Base-by-base conservation (phyloP, 1,140 invertebrate genomes). In the Heliconius hewitsoni region DNA sequence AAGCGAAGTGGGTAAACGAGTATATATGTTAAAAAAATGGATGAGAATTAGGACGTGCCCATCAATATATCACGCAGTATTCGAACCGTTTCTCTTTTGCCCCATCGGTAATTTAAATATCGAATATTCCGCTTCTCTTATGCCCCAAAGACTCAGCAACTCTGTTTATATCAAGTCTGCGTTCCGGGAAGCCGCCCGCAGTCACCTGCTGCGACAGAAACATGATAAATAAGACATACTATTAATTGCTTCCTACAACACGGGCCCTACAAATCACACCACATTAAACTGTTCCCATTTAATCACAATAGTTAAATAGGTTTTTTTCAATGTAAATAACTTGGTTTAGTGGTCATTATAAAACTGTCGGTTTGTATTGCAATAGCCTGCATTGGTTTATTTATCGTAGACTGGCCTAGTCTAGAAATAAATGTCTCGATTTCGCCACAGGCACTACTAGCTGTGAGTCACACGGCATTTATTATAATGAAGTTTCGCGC, bases 191-290 rank as follows among this genome's bases (percentile, higher is more conserved):
- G 83, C 79, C 85, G 82, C 83, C 87, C 77, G 82, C 85, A 86
- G 86, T 89, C 90, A 93, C 91, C 91, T 90, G 91, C 90, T 90
- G 90, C 74, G 89, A 82, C 85, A 87, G 87, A 83, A 85, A 86
- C 83, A 87, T 90, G 87, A 92, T 89, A 90, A 90, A 91, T 91
- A 92, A 90, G 86, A 89, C 86, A 88, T 89, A 87, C 85, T 82
- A 93, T 93, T 93, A 91, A 92, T 93, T 91, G 87, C 90, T 92
- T 92, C 91, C 90, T 90, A 87, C 85, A 84, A 86, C 83, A 87
- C 77, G 80, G 83, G 85, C 80, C 84, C 84, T 84, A 90, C 86
- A 90, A 88, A 91, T 89, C 85, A 90, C 83, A 81, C 75, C 81
- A 84, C 82, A 84, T 90, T 88, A 88, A 88, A 89, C 84, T 88